A percentile compares a stretch with the other conserved stretches of the same genome.
Conservation (phyloP, 2,113 vertebrate species). For the Hirundichthys speculiger region DNA sequence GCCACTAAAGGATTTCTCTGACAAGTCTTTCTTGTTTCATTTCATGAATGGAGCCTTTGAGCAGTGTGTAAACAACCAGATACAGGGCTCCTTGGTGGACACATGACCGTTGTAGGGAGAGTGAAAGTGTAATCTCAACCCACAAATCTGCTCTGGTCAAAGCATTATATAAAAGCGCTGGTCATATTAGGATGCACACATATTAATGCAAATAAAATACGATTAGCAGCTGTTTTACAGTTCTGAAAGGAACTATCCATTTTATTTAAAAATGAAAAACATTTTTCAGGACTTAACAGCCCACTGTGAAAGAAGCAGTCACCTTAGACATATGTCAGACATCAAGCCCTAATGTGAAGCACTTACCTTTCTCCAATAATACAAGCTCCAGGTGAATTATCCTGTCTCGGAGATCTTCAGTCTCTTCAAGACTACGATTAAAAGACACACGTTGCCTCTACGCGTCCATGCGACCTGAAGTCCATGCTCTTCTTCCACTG, state of each 20-base stretch:
- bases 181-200: no score
- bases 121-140: not conserved
- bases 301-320: not conserved
- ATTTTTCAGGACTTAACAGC: no score
- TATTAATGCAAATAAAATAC: no score
- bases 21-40: slow-evolving; percentile 15
- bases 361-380: slow-evolving; percentile 29
- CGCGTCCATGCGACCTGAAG: not conserved
- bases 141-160: not conserved
- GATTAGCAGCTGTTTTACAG: not conserved
- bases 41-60: slow-evolving; percentile 58
- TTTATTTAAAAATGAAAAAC: not conserved
- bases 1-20: slow-evolving; percentile 46
- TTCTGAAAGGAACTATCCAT: no score
- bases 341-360: not conserved
- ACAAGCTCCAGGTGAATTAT: not conserved
- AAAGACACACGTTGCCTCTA: not conserved
- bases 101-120: slow-evolving; percentile 7
- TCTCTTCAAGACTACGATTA: not conserved
- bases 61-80: slow-evolving; percentile 1
- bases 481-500: not conserved
- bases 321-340: not conserved
- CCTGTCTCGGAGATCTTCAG: slow-evolving; percentile 2
- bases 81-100: not conserved
- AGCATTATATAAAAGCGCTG: not conserved